Evolutionary conservation across 1,140 invertebrate genomes (phyloP).

Genomic region (Hyles euphorbiae): DNA sequence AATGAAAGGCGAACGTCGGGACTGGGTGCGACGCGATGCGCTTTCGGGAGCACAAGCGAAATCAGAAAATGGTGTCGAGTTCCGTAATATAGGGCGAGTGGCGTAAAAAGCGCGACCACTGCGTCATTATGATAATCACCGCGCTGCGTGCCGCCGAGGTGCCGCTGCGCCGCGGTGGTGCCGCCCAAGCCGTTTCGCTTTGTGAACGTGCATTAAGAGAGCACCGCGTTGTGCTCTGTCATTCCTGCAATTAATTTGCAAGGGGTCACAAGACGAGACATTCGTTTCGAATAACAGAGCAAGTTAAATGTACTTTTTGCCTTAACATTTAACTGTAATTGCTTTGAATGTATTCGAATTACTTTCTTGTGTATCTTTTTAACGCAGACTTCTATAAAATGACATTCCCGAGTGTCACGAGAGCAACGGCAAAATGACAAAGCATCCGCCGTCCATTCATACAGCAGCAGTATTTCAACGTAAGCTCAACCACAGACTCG

Average conservation of each 20-base stretch:
- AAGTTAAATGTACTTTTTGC: neutral
- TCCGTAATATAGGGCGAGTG: constrained; percentile 53
- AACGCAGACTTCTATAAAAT: too few relatives aligned
- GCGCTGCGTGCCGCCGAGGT: constrained; percentile 57
- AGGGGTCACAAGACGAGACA: constrained; percentile 42
- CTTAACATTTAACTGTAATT: neutral
- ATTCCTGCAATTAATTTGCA: constrained; percentile 69
- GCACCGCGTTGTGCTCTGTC: constrained; percentile 64
- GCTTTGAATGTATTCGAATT: too few relatives aligned
- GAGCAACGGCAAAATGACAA: constrained; percentile 26
- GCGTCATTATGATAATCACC: constrained; percentile 73
- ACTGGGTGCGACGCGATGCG: constrained; percentile 23
- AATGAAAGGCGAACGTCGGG: constrained; percentile 34
- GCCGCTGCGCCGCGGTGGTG: constrained; percentile 54
- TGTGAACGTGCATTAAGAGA: constrained; percentile 71
- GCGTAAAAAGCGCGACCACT: constrained; percentile 69
- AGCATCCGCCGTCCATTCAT: constrained; percentile 41
- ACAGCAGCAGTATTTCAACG: constrained; percentile 50
- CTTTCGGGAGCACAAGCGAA: constrained; percentile 30
- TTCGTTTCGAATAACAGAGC: constrained; percentile 18
- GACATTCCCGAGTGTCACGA: neutral
- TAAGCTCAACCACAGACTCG: constrained; percentile 54
- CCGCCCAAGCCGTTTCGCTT: constrained; percentile 67
- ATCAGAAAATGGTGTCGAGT: constrained; percentile 60
- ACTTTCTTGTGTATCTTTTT: too few relatives aligned